These are phyloP conservation scores for Synanthedon formicaeformis DNA, from an alignment of 2,888 invertebrate species.

Conservation along the genomic window DNA sequence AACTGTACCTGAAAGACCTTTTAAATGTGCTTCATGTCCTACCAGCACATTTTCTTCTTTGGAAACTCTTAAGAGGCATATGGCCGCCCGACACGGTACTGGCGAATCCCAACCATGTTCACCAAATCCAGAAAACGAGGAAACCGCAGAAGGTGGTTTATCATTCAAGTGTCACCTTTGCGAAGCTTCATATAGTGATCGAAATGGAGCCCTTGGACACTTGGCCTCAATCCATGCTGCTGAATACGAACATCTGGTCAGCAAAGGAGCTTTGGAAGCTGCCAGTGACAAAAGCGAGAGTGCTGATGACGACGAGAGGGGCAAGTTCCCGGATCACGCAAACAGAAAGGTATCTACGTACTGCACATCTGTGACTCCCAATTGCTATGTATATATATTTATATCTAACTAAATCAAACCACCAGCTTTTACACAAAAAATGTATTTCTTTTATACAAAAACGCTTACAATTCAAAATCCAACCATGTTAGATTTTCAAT, in stretches of 20 bases:
- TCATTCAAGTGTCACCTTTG: conserved; percentile 95
- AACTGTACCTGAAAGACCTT: conserved; percentile 81
- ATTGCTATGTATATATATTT: too few relatives aligned
- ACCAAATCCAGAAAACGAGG: conserved; percentile 40
- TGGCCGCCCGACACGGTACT: conserved; percentile 76
- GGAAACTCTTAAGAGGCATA: conserved; percentile 83
- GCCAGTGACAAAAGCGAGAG: conserved; percentile 75
- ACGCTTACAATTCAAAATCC: too few relatives aligned
- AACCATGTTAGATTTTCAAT: too few relatives aligned
- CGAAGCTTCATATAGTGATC: conserved; percentile 85
- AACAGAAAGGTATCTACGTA: conserved; percentile 79
- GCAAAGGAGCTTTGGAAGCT: conserved; percentile 78
- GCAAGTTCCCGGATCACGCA: conserved; percentile 88
- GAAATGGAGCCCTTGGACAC: conserved; percentile 85
- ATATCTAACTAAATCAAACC: neutral
- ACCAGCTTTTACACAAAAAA: too few relatives aligned
- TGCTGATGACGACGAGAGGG: conserved; percentile 75
- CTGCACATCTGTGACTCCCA: neutral
- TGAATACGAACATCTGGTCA: conserved; percentile 85
- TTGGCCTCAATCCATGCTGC: conserved; percentile 79
- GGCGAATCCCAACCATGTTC: conserved; percentile 57
- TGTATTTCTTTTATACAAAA: too few relatives aligned
- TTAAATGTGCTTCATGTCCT: conserved; percentile 83
- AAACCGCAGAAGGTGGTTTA: conserved; percentile 69
- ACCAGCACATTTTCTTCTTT: conserved; percentile 85